Evolutionary conservation across 1,140 invertebrate species (phyloP), one percentile per base, ranked within the genome.

Genomic region (Xylocopa sonorina): DNA sequence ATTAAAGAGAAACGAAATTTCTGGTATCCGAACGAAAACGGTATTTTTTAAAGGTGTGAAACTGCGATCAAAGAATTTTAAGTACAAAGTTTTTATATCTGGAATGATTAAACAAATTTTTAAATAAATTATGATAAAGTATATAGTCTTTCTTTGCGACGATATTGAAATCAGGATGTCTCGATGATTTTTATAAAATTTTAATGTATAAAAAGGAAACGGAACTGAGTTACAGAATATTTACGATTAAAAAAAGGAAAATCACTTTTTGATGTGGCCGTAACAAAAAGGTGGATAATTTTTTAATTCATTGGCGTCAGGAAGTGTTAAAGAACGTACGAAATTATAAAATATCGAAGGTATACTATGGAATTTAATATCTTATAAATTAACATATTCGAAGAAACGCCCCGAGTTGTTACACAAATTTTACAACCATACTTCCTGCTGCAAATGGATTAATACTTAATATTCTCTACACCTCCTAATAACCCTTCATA

Each of bases 91-190:
- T 27, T 58, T 21, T 21, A 12, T 48, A 27, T 24, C 2, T 38
- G 55, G 53, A 77, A 60, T 77, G 43, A 18, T 43, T 32, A 14
- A n/a, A 58, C 34, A 43, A 55, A 60, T 73, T 74, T 63, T 38
- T n/a, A n/a, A 32, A 63, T 64, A 63, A 41, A 55, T 41, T 55
- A 55, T 29, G 16, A 72, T 32, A 27, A 58, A 24, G 43, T 72
- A 14, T 41, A 18, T 68, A 68, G 3, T 14, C n/a, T n/a, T n/a
- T n/a, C n/a, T n/a, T 60, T 24, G 38, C 38, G 48, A 46, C 29
- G 10, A 60, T 48, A 55, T 60, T 55, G 29, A 73, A 46, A 60
- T 18, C 12, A 73, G 9, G 7, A 2, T 29, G 34, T 16, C 57
- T 43, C 24, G 38, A 38, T 71, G 41, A 38, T 21, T 55, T n/a